Evolutionary conservation across 2,797 vertebrate genomes (phyloP), one percentile per base, ranked within the genome.

Genomic region (Tangara arthus): DNA sequence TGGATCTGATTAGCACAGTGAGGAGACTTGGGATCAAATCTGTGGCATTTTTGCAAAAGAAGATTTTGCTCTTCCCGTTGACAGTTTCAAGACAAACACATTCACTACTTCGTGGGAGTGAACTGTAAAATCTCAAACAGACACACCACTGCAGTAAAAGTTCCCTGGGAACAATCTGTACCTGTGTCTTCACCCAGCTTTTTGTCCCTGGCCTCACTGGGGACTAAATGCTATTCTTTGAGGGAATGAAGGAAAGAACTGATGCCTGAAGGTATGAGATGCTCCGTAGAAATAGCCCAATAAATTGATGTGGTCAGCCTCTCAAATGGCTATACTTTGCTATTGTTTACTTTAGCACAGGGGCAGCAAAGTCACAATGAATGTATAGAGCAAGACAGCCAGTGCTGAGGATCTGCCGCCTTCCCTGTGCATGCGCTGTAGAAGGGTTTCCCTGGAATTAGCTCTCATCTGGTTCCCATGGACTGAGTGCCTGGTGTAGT

Each of bases 31-130:
- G 52, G 35, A 66, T 73, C 1, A 2, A 60, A 39, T 27, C 46
- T 47, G 15, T 21, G 42, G 15, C 35, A 11, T 56, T 59, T 94
- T 79, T 76, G 41, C 27, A 27, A 7, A 35, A 22, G 46, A 64
- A 50, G 4, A 4, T 12, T 47, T 89, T 82, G 37, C 28, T 82
- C 3, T 66, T 11, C 1, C 2, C 5, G 22, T 39, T n/a, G 42
- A 22, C 18, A 11, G 69, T 16, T 28, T 20, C 42, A 35, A 82
- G 23, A 35, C 11, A 35, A 65, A 16, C 0, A 0, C 41, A 16
- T 70, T 93, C 7, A 1, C 39, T n/a, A 2, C n/a, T 24, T 16
- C 9, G 26, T 4, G 3, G 35, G 66, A 79, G 4, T 0, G 0
- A 82, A 26, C 26, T 75, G 16, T 39, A 47, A 64, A 39, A 77